Conservation (phyloP, 2,797 vertebrate genomes). For the Characodon lateralis region DNA sequence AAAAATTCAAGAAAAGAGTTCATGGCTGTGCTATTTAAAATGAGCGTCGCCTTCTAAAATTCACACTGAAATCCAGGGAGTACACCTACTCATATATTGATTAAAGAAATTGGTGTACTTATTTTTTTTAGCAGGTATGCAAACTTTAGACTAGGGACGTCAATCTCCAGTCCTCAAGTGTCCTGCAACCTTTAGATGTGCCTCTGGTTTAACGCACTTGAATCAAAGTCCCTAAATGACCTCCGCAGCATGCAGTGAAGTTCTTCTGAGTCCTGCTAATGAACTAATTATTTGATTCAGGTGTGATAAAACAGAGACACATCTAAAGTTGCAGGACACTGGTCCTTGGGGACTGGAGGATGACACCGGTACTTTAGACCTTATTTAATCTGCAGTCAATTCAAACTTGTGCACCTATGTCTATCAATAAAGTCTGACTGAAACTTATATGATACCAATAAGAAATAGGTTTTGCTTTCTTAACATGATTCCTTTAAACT, state of each 20-base stretch:
- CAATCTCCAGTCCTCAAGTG: not conserved
- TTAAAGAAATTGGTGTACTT: not conserved
- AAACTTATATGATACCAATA: too few species aligned
- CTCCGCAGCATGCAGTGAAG: not conserved
- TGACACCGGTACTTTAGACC: not conserved
- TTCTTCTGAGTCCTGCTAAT: not conserved
- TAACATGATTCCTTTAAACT: too few species aligned
- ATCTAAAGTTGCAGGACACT: not conserved
- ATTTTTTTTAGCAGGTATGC: not conserved
- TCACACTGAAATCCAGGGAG: not conserved
- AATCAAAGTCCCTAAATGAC: not conserved
- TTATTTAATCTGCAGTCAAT: not conserved
- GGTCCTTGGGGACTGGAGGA: not conserved
- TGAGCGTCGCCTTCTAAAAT: not conserved
- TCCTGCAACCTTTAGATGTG: not conserved
- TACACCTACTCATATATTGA: not conserved
- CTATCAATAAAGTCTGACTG: too few species aligned
- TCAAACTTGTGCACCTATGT: too few species aligned
- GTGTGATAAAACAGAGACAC: not conserved
- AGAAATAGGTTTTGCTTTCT: too few species aligned
- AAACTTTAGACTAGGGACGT: not conserved
- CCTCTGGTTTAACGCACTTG: not conserved
- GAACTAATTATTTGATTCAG: not conserved
- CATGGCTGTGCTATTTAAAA: too few species aligned
- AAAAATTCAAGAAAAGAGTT: not conserved